Evolutionary conservation across 2,797 vertebrate species (phyloP).

Genomic region (Micrastur ruficollis): DNA sequence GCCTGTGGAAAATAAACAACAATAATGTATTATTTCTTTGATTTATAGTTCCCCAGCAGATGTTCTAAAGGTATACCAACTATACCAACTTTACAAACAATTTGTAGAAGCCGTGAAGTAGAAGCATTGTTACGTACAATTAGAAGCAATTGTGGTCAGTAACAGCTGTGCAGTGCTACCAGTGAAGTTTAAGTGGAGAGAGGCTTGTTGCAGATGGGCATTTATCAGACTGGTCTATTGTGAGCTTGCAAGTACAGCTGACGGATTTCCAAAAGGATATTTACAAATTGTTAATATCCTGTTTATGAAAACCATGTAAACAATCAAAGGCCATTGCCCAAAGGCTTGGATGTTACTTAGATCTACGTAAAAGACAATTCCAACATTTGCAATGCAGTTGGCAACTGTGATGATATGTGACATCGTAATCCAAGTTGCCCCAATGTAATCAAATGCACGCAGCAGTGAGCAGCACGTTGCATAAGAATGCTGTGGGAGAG

Average conservation of each 20-base stretch:
- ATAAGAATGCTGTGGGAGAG: background rate
- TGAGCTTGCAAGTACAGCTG: background rate
- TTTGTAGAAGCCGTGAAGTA: background rate
- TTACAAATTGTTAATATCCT: constrained; percentile 52
- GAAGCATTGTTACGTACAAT: background rate
- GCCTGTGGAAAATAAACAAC: background rate
- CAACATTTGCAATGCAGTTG: background rate
- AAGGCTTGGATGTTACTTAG: background rate
- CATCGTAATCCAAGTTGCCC: background rate
- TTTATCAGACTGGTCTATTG: background rate
- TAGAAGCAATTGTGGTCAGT: background rate
- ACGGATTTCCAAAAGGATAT: constrained; percentile 19
- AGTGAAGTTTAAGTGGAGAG: background rate
- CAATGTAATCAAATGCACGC: accelerated
- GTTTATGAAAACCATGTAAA: constrained; percentile 46
- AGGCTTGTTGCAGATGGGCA: background rate
- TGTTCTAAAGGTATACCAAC: background rate
- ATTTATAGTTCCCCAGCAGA: background rate
- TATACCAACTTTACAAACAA: background rate
- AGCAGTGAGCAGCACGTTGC: background rate
- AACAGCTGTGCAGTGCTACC: background rate
- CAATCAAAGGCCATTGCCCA: background rate
- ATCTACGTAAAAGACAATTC: background rate
- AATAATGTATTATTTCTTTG: background rate
- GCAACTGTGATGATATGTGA: background rate